Evolutionary conservation across 2,797 vertebrate genomes (phyloP).

Genomic region (Thunnus albacares): DNA sequence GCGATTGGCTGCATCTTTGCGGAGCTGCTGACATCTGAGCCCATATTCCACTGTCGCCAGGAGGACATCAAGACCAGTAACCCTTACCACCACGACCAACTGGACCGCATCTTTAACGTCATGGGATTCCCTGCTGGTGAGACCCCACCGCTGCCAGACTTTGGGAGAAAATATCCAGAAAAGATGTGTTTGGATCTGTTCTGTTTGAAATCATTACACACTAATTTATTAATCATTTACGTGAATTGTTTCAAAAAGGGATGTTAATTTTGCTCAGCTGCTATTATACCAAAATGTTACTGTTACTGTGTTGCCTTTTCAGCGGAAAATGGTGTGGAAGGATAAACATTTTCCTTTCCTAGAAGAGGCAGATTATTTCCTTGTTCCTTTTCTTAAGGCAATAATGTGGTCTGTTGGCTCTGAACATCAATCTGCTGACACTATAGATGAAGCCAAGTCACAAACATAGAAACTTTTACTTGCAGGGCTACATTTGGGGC

Average conservation of each 20-base stretch:
- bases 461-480: slow-evolving; percentile 59
- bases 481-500: slow-evolving; percentile 63
- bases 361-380: slow-evolving; percentile 39
- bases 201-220: background rate
- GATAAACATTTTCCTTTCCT: slow-evolving; percentile 35
- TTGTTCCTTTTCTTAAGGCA: slow-evolving; percentile 26
- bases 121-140: slow-evolving; percentile 99
- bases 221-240: background rate
- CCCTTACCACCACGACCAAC: slow-evolving; percentile 99
- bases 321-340: slow-evolving; percentile 28
- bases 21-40: slow-evolving; percentile 99
- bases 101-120: slow-evolving; percentile 99
- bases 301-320: slow-evolving; percentile 11
- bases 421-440: slow-evolving; percentile 56
- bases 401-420: slow-evolving; percentile 56
- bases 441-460: slow-evolving; percentile 54
- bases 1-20: slow-evolving; percentile 99
- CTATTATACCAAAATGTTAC: background rate
- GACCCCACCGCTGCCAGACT: background rate
- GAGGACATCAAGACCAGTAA: slow-evolving; percentile 99
- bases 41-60: slow-evolving; percentile 99
- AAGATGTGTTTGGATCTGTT: background rate
- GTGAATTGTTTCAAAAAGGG: background rate
- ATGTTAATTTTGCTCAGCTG: slow-evolving; percentile 16
- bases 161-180: background rate